A percentile compares a stretch with the other conserved stretches of the same genome.
phyloP scores from a whole-genome alignment of 2,888 invertebrate genomes.

The Drosophila koepferae region DNA sequence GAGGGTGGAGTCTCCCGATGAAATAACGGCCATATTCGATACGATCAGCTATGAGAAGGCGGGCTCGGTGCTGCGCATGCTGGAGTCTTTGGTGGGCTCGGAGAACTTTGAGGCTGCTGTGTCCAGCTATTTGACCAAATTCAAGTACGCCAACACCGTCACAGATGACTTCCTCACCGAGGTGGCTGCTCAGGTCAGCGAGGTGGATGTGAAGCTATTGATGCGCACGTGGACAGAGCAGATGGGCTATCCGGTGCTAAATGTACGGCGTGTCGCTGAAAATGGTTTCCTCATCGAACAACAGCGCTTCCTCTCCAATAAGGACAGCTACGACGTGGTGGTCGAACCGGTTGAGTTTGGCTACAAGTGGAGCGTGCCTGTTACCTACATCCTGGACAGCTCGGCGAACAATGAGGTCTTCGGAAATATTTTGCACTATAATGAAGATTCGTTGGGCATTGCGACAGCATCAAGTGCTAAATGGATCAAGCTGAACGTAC shows the following conservation, averaged over 20 bases:
- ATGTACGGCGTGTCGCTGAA: conserved; percentile 84
- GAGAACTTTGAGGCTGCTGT: conserved; percentile 91
- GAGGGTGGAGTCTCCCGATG: conserved; percentile 92
- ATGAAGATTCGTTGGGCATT: conserved; percentile 29
- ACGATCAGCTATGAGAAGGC: conserved; percentile 96
- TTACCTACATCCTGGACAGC: conserved; percentile 89
- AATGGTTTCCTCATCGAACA: conserved; percentile 88
- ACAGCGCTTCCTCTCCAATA: conserved; percentile 90
- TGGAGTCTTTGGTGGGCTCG: conserved; percentile 90
- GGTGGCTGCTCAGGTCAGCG: conserved; percentile 86
- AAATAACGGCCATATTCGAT: conserved; percentile 96
- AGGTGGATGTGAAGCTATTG: conserved; percentile 86
- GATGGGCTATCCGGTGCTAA: conserved; percentile 93
- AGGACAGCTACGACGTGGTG: conserved; percentile 85
- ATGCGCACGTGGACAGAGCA: conserved; percentile 96
- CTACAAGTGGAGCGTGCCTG: conserved; percentile 93
- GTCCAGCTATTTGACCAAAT: conserved; percentile 90
- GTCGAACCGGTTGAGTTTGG: conserved; percentile 85
- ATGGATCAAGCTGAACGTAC: conserved; percentile 93
- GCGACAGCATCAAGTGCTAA: conserved; percentile 84
- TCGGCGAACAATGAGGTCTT: conserved; percentile 77
- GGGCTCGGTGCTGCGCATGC: conserved; percentile 93
- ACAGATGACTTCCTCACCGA: conserved; percentile 90
- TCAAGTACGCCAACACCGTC: conserved; percentile 90
- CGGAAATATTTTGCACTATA: conserved; percentile 72